Percentiles rank a stretch among this genome's conserved stretches.
These are phyloP conservation scores for Tamandua tetradactyla DNA, from an alignment of 2,797 vertebrate genomes.

Conservation along the genomic window DNA sequence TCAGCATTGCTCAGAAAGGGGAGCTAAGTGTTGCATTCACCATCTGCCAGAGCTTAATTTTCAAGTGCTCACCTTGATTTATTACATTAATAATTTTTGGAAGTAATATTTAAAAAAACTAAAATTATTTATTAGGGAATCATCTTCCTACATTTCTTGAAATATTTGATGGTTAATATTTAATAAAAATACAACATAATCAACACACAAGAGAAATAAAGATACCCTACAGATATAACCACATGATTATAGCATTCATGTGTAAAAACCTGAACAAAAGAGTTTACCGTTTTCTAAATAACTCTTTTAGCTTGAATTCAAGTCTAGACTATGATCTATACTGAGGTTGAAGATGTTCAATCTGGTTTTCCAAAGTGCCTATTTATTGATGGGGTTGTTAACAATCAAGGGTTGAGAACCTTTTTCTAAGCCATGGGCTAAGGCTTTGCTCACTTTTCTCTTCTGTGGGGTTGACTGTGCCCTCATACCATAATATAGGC, in stretches of 20 bases:
- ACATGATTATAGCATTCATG: slow-evolving; percentile 59
- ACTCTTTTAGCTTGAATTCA: slow-evolving; percentile 46
- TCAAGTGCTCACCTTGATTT: slow-evolving; percentile 26
- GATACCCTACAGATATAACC: slow-evolving; percentile 55
- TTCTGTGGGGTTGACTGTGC: background rate
- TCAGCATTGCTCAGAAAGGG: slow-evolving; percentile 44
- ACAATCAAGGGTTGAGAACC: background rate
- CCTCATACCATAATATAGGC: background rate
- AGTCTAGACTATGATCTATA: slow-evolving; percentile 24
- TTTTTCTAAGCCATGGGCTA: background rate
- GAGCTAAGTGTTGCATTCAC: background rate
- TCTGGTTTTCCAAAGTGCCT: background rate
- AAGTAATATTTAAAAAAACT: background rate
- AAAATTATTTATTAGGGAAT: slow-evolving; percentile 56
- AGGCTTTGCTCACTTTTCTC: slow-evolving; percentile 1
- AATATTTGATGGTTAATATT: slow-evolving; percentile 64
- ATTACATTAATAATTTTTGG: slow-evolving; percentile 56
- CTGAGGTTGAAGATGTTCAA: background rate
- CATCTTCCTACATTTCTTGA: slow-evolving; percentile 42
- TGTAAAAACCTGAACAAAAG: slow-evolving; percentile 51
- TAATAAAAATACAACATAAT: slow-evolving; percentile 65
- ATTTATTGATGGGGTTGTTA: background rate
- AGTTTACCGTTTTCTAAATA: slow-evolving; percentile 51
- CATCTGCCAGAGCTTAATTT: slow-evolving; percentile 44
- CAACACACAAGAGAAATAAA: slow-evolving; percentile 66